Evolutionary conservation across 2,888 invertebrate genomes (phyloP).

Genomic region (Amphipoea oculea): DNA sequence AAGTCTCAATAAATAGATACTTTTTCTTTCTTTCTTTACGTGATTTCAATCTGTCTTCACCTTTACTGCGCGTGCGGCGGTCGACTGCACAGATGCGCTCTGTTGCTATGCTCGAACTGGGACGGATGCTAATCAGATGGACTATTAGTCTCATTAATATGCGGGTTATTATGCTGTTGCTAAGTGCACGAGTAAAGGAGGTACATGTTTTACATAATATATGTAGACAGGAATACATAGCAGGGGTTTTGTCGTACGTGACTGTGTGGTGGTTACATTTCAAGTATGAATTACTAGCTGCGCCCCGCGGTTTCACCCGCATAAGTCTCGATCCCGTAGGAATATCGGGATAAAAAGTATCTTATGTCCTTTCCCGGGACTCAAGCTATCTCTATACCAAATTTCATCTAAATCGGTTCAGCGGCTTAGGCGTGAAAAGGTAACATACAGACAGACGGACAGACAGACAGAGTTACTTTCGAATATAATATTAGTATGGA

Average conservation of each 20-base stretch:
- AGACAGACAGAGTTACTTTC: too few relatives aligned
- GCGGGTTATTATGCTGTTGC: conserved; percentile 11
- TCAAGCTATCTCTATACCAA: too few relatives aligned
- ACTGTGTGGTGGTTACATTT: neutral
- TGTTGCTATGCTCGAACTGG: conserved; percentile 40
- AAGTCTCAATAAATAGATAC: too few relatives aligned
- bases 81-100: conserved; percentile 20
- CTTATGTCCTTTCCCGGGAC: too few relatives aligned
- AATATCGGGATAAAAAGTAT: too few relatives aligned
- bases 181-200: conserved; percentile 15
- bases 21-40: too few relatives aligned
- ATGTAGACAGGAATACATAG: neutral
- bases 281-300: neutral
- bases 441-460: too few relatives aligned
- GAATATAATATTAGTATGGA: too few relatives aligned
- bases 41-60: conserved; percentile 6
- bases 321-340: too few relatives aligned
- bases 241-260: conserved; percentile 2
- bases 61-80: conserved; percentile 17
- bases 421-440: too few relatives aligned
- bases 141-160: conserved; percentile 31
- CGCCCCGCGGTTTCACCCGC: too few relatives aligned
- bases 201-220: neutral
- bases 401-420: too few relatives aligned
- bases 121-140: conserved; percentile 34